A percentile compares a stretch with the other conserved stretches of the same genome.
These are phyloP conservation scores for Phasia obesa DNA, from an alignment of 2,888 invertebrate species.

Conservation along the genomic window DNA sequence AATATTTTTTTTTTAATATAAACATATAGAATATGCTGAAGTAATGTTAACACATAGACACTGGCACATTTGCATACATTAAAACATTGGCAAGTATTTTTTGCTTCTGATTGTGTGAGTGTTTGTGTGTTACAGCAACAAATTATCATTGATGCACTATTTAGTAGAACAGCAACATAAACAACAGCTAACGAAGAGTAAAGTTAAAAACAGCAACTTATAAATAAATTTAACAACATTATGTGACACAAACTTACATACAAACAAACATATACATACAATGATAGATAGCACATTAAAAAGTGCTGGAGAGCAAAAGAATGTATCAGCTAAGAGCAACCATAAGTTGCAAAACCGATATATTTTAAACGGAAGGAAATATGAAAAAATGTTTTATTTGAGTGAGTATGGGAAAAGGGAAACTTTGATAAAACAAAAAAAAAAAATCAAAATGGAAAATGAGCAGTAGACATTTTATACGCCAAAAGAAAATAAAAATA, in stretches of 20 bases:
- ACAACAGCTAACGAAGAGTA: conserved; percentile 33
- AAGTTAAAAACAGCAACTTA: conserved; percentile 72
- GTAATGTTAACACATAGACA: conserved; percentile 37
- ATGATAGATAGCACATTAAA: not conserved
- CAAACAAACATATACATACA: conserved; percentile 5
- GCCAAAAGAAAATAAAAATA: conserved; percentile 37
- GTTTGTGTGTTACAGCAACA: conserved; percentile 47
- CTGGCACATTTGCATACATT: not conserved
- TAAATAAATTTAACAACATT: conserved; percentile 76
- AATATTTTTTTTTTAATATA: conserved; percentile 13
- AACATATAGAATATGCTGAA: conserved; percentile 42
- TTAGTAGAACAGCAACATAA: conserved; percentile 42
- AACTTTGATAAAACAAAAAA: conserved; percentile 44
- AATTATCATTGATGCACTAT: conserved; percentile 68
- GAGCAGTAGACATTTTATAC: conserved; percentile 52
- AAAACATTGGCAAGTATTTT: conserved; percentile 14
- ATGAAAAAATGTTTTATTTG: conserved; percentile 51
- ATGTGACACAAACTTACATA: conserved; percentile 69
- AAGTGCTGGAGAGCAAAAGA: not conserved
- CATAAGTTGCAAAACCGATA: conserved; percentile 19
- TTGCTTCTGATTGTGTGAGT: not conserved
- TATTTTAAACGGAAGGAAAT: conserved; percentile 65
- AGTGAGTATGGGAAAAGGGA: conserved; percentile 32
- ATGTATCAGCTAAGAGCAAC: conserved; percentile 43
- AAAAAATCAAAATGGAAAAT: conserved; percentile 17